phyloP scores from a whole-genome alignment of 2,888 invertebrate species.

The Sarcophaga variegata region DNA sequence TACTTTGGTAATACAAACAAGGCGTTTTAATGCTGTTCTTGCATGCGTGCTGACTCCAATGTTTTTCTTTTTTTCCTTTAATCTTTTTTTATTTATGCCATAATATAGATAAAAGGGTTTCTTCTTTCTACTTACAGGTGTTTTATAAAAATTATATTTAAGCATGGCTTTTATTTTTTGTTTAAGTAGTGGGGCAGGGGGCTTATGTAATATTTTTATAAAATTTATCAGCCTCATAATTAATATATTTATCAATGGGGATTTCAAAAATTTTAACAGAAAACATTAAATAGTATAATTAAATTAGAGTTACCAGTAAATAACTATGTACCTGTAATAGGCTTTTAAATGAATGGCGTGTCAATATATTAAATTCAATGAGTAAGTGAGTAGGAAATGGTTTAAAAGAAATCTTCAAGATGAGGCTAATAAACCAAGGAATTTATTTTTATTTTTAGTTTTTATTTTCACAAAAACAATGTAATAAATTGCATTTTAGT shows the following conservation, averaged over 20 bases:
- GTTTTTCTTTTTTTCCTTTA: not conserved
- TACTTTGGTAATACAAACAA: not conserved
- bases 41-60: not conserved
- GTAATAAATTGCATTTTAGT: not conserved
- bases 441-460: not conserved
- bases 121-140: not conserved
- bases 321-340: slow-evolving; percentile 17
- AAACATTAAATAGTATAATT: not conserved
- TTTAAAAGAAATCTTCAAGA: not conserved
- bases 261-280: not conserved
- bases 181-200: too few relatives aligned
- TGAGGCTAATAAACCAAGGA: not conserved
- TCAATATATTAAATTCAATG: slow-evolving; percentile 11
- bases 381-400: not conserved
- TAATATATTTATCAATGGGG: not conserved
- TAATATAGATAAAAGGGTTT: not conserved
- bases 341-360: slow-evolving; percentile 17
- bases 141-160: not conserved
- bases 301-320: slow-evolving; percentile 18
- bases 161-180: too few relatives aligned
- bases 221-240: not conserved
- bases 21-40: slow-evolving; percentile 1
- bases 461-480: not conserved
- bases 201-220: slow-evolving; percentile 3
- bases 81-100: slow-evolving; percentile 3